Conservation (phyloP, 2,113 vertebrate genomes). For the Prionailurus viverrinus region DNA sequence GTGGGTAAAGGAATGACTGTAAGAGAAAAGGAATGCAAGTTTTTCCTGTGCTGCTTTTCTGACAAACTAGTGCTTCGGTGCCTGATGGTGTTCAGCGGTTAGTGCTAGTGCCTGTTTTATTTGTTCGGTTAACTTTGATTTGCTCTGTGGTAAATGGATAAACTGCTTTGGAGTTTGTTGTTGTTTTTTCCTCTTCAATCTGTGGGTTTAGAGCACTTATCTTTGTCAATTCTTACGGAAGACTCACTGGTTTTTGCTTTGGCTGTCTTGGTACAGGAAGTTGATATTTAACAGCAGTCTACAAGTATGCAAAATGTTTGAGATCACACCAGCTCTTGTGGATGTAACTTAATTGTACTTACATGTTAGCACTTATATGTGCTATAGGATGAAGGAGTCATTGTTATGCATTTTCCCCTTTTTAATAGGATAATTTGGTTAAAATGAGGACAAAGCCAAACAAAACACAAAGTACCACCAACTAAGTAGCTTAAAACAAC, state of each 20-base stretch:
- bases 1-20: not conserved
- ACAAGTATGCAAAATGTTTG: conserved; percentile 29
- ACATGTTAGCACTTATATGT: not conserved
- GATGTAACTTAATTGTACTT: conserved; percentile 55
- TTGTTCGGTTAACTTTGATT: conserved; percentile 38
- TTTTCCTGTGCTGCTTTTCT: not conserved
- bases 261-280: not conserved
- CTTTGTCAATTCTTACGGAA: not conserved
- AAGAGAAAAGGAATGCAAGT: not conserved
- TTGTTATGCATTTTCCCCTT: not conserved
- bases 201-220: not conserved
- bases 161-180: not conserved
- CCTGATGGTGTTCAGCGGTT: not conserved
- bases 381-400: not conserved
- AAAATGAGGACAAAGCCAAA: not conserved
- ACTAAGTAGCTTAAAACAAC: not conserved
- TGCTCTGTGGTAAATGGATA: not conserved
- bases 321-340: not conserved
- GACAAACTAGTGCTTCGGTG: not conserved
- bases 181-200: not conserved
- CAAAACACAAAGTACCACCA: not conserved
- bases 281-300: conserved; percentile 52
- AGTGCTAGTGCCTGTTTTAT: not conserved
- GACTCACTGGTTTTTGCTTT: not conserved
- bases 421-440: conserved; percentile 8